Base-by-base conservation (phyloP, 1,140 invertebrate genomes). In the Sinella curviseta region DNA sequence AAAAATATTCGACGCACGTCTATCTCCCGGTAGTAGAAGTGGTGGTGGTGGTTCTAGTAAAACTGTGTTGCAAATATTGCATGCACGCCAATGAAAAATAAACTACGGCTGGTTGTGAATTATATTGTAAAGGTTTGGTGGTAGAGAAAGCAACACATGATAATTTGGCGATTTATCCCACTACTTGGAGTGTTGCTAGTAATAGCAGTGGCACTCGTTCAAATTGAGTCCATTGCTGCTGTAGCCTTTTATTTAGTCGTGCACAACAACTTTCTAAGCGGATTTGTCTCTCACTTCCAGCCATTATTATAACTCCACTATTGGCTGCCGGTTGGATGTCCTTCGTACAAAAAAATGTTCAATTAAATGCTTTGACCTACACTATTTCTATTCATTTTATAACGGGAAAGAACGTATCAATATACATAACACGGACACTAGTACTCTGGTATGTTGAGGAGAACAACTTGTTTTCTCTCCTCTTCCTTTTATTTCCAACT, bases 251-350 rank as follows among this genome's bases (percentile, higher is more conserved):
- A 17, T 60, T 60, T 60, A n/a, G 39, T 17, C 12, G 57, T 26
- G 12, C 57, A 60, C 57, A 60, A 60, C 57, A 60, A 60, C 57
- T 60, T 60, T 60, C 57, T 60, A 60, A 60, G 57, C 57, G 57
- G 57, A 60, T 60, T 48, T 60, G 57, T 60, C 57, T 60, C 24
- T 60, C 57, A 60, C 57, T 60, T 26, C 14, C 24, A 60, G 57
- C 57, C 57, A 60, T 60, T n/a, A 60, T 60, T 12, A 12, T 60
- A 60, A 8, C 24, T 4, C 8, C 8, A n/a, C 57, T 4, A 12
- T 26, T 12, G 8, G 12, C 57, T 60, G 3, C 57, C 24, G 57
- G 57, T n/a, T 60, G 24, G 12, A 12, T 26, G 12, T 60, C 57
- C 57, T 17, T 60, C 57, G 12, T n/a, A 60, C 57, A 60, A 60